Conservation (phyloP, 2,797 vertebrate genomes). For the Pteropus rufus region DNA sequence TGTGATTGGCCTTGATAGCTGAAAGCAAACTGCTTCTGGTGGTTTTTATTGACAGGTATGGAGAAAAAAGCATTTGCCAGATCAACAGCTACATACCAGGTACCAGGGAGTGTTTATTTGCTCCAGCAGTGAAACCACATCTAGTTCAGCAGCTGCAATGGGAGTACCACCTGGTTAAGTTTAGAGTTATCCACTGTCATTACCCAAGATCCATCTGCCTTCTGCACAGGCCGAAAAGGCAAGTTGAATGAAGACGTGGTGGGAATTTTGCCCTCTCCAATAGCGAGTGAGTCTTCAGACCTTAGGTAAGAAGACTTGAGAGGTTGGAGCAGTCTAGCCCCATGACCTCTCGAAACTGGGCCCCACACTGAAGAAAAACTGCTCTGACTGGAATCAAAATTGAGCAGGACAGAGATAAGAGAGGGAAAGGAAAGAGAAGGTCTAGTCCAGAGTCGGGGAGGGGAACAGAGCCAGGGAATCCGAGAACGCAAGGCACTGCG, state of each 20-base stretch:
- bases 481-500: no score
- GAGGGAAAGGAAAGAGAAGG: no score
- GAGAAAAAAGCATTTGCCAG: neutral
- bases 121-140: neutral
- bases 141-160: neutral
- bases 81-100: neutral
- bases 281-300: neutral
- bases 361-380: no score
- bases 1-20: neutral
- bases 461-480: no score
- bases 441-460: no score
- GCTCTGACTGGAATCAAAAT: no score
- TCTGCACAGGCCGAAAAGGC: neutral
- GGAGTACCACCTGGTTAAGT: neutral
- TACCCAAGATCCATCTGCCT: neutral
- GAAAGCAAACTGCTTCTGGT: neutral
- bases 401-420: no score
- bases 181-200: neutral
- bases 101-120: neutral
- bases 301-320: neutral
- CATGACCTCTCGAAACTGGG: neutral
- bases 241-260: neutral
- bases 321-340: no score
- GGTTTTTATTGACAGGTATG: neutral
- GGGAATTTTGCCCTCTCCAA: neutral